Conservation (phyloP, 2,888 invertebrate genomes). For the Phyllotreta striolata region DNA sequence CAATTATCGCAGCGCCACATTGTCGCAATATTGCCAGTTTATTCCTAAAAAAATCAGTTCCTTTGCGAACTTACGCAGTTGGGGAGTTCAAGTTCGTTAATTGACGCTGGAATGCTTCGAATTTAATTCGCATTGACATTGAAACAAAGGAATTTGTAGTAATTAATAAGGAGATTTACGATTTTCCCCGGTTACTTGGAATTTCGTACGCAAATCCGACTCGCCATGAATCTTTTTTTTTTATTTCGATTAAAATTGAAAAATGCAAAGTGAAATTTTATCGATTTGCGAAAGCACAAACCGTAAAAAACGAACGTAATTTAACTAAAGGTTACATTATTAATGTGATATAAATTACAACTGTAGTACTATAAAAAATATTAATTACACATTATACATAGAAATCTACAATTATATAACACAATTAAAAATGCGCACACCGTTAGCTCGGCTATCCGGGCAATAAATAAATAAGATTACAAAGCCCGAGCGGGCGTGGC, state of each 20-base stretch:
- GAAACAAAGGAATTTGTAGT: conserved; percentile 15
- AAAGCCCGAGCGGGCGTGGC: background rate
- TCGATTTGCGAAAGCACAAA: too few relatives aligned
- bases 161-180: conserved; percentile 15
- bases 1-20: background rate
- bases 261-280: too few relatives aligned
- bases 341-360: conserved; percentile 14
- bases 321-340: background rate
- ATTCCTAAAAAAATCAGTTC: background rate
- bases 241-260: too few relatives aligned
- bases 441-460: conserved; percentile 2
- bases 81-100: conserved; percentile 17
- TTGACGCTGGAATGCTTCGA: conserved; percentile 8
- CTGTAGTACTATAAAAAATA: conserved; percentile 3
- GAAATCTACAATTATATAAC: conserved; percentile 20
- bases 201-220: too few relatives aligned
- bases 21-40: background rate
- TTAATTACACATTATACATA: conserved; percentile 6
- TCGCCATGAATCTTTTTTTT: too few relatives aligned
- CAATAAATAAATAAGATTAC: conserved; percentile 16
- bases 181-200: conserved; percentile 5
- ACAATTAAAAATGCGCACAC: conserved; percentile 12
- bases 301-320: background rate
- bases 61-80: conserved; percentile 1
- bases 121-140: conserved; percentile 17